Conservation (phyloP, 2,888 invertebrate species). For the Polydesmus complanatus region DNA sequence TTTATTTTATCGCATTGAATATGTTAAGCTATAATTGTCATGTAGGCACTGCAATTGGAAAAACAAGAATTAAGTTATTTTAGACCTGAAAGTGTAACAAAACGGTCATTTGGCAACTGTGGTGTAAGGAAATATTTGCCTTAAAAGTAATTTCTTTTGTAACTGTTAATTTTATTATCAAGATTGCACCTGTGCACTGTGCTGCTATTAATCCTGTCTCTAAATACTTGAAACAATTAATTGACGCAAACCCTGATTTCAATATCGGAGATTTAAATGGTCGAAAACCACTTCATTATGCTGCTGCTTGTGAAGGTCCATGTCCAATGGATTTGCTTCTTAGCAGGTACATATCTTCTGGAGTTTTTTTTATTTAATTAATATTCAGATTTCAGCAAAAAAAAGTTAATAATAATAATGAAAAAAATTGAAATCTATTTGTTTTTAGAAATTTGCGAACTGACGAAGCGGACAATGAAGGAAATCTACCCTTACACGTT, state of each 20-base stretch:
- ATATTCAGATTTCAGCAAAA: too few relatives aligned
- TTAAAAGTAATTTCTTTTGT: conserved; percentile 3
- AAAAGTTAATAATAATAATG: background rate
- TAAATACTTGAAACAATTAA: conserved; percentile 32
- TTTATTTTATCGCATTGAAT: too few relatives aligned
- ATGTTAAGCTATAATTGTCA: too few relatives aligned
- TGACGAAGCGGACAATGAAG: conserved; percentile 29
- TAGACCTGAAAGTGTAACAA: conserved; percentile 31
- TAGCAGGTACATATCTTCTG: conserved; percentile 9
- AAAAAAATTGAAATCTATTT: too few relatives aligned
- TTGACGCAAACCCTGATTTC: conserved; percentile 34
- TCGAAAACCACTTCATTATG: conserved; percentile 39
- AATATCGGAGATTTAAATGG: conserved; percentile 34
- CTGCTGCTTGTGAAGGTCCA: conserved; percentile 37
- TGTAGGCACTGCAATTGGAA: conserved; percentile 29
- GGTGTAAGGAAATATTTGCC: conserved; percentile 22
- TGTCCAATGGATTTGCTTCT: conserved; percentile 35
- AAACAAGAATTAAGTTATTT: conserved; percentile 29
- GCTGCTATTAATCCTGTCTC: conserved; percentile 40
- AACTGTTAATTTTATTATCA: too few relatives aligned
- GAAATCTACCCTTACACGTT: conserved; percentile 33
- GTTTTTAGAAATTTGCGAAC: conserved; percentile 28
- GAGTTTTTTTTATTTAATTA: too few relatives aligned
- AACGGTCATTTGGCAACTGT: conserved; percentile 29
- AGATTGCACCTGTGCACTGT: conserved; percentile 40